Base-by-base conservation (phyloP, 92 coral and sea anemone species). In the Epizoanthus fatuus region DNA sequence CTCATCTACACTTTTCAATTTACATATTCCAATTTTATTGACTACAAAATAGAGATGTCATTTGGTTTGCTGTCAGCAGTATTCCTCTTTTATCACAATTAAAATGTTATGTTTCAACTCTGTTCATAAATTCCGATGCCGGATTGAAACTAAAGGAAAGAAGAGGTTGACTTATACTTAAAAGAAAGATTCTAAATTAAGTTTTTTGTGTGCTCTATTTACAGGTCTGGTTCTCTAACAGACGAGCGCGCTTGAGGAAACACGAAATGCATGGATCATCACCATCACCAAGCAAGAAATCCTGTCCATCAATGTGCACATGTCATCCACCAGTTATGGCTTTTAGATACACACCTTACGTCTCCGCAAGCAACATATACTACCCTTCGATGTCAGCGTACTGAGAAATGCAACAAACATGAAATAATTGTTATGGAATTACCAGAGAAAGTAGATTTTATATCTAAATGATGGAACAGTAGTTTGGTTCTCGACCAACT, bases 201-300 rank as follows among this genome's bases (percentile, higher is more conserved):
- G 0, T 0, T 51, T 17, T 5, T 25, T 1, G 9, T n/a, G 39
- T 12, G 19, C 17, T 74, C 11, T 57, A 0, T 75, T 20, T 35
- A 42, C 39, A 93, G 97, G 97, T 93, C 4, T 93, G 97, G 97
- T 93, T 93, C 86, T 93, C 97, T 12, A 93, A 93, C 89, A 72
- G 97, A 81, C 84, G 97, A 12, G 97, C 97, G 38, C 89, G 97
- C 45, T 67, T 91, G 22, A 86, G 97, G 81, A 93, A 93, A 74
- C 93, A 92, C 69, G 97, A 91, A 20, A 86, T 89, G 20, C 87
- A 86, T 2, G 70, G 82, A 2, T 59, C 70, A 3, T 77, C 49
- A 17, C 85, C 85, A 37, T 77, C 85, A 14, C 74, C 85, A 66
- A 81, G 49, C 74, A 81, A 81, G 63, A 65, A 65, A 81, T 5